Conservation (phyloP, 2,888 invertebrate species). For the Caenorhabditis becei region DNA sequence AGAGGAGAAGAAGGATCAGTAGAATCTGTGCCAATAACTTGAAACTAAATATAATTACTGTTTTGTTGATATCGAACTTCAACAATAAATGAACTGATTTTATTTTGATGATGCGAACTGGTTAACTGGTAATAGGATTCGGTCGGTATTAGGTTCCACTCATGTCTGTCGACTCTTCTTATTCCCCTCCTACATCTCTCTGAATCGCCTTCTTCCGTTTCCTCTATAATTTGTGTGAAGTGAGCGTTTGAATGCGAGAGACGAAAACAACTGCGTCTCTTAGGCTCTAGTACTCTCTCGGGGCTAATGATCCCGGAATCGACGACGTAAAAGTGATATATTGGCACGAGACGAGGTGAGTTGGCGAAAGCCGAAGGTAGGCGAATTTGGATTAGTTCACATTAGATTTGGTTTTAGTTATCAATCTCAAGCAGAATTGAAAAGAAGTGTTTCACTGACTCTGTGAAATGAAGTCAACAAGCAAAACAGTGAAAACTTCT, state of each 20-base stretch:
- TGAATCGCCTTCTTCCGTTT: conserved; percentile 51
- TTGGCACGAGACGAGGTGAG: conserved; percentile 43
- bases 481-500: conserved; percentile 32
- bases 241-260: conserved; percentile 13
- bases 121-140: conserved; percentile 54
- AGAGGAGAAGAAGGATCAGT: conserved; percentile 44
- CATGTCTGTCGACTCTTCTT: conserved; percentile 15
- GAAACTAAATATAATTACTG: background rate
- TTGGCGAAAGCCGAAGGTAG: too few species aligned
- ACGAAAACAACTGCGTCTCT: conserved; percentile 40
- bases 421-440: too few species aligned
- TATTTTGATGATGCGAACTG: conserved; percentile 4
- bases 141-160: conserved; percentile 15
- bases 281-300: conserved; percentile 29
- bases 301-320: conserved; percentile 52
- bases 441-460: too few species aligned
- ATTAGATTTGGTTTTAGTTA: too few species aligned
- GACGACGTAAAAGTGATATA: conserved; percentile 57
- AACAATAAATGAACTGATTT: conserved; percentile 34
- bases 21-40: background rate
- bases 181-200: conserved; percentile 28
- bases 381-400: too few species aligned
- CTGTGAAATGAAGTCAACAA: conserved; percentile 36
- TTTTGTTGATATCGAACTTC: too few species aligned
- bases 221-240: conserved; percentile 48